phyloP scores from a whole-genome alignment of 2,888 invertebrate species.

The Ennomos erosarius region DNA sequence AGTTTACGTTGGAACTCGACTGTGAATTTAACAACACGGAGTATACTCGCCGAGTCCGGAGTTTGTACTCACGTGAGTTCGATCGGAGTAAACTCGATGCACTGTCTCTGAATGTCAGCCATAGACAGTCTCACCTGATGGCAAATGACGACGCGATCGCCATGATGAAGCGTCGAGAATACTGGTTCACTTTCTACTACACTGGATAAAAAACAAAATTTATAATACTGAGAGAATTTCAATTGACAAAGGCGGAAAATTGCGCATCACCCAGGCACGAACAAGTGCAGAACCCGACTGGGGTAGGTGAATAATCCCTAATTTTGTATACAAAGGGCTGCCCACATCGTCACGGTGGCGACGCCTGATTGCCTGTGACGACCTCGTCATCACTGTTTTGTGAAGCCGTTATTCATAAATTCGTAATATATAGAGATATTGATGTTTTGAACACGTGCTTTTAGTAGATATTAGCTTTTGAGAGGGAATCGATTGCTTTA shows the following conservation, averaged over 20 bases:
- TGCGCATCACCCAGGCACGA: conserved; percentile 51
- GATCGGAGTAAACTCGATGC: too few species aligned
- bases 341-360: conserved; percentile 66
- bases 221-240: conserved; percentile 8
- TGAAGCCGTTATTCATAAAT: conserved; percentile 22
- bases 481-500: neutral
- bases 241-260: conserved; percentile 55
- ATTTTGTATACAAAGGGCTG: conserved; percentile 75
- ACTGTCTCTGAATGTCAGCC: too few species aligned
- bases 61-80: too few species aligned
- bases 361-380: conserved; percentile 60
- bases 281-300: conserved; percentile 26
- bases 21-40: too few species aligned
- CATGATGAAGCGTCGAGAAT: too few species aligned
- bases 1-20: too few species aligned
- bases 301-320: conserved; percentile 70
- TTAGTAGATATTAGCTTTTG: conserved; percentile 2
- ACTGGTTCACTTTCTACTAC: too few species aligned
- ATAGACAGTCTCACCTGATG: too few species aligned
- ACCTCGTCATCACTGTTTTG: conserved; percentile 42
- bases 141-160: too few species aligned
- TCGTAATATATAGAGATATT: conserved; percentile 16
- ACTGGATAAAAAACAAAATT: neutral
- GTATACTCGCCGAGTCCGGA: too few species aligned
- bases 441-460: conserved; percentile 35